These are phyloP conservation scores for Siphonodentalium dalli DNA, from an alignment of 2,888 invertebrate species.

Conservation along the genomic window DNA sequence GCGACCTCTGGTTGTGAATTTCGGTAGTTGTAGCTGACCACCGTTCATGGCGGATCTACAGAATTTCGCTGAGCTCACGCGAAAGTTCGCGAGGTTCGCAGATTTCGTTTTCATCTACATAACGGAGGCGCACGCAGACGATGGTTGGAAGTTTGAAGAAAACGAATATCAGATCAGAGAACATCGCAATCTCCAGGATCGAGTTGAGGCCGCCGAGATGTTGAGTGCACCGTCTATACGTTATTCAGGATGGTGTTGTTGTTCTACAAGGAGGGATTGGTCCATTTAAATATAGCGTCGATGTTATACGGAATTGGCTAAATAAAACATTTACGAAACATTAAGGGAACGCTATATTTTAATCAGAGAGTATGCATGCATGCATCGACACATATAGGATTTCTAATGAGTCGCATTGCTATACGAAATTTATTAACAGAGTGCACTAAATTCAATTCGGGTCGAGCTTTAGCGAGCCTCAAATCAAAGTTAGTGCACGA, in stretches of 20 bases:
- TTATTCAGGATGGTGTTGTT: conserved; percentile 40
- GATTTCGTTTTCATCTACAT: conserved; percentile 32
- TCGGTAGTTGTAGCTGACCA: conserved; percentile 33
- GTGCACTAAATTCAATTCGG: too few relatives aligned
- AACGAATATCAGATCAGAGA: conserved; percentile 28
- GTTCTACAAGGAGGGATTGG: conserved; percentile 46
- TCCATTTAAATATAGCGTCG: conserved; percentile 38
- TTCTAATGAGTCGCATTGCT: too few relatives aligned
- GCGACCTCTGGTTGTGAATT: conserved; percentile 29
- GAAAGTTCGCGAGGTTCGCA: conserved; percentile 20
- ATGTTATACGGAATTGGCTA: conserved; percentile 47
- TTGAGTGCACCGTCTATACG: conserved; percentile 41
- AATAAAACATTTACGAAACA: too few relatives aligned
- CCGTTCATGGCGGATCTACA: conserved; percentile 30
- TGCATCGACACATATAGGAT: too few relatives aligned
- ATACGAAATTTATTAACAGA: too few relatives aligned
- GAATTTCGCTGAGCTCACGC: conserved; percentile 21
- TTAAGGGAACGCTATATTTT: too few relatives aligned
- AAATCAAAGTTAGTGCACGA: too few relatives aligned
- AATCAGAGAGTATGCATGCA: too few relatives aligned
- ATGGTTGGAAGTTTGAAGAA: conserved; percentile 27
- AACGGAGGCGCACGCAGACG: conserved; percentile 29
- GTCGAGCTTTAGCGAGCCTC: too few relatives aligned
- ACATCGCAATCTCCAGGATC: neutral
- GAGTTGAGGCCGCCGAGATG: neutral